Base-by-base conservation (phyloP, 92 coral and sea anemone genomes). In the Phenganax marumi region DNA sequence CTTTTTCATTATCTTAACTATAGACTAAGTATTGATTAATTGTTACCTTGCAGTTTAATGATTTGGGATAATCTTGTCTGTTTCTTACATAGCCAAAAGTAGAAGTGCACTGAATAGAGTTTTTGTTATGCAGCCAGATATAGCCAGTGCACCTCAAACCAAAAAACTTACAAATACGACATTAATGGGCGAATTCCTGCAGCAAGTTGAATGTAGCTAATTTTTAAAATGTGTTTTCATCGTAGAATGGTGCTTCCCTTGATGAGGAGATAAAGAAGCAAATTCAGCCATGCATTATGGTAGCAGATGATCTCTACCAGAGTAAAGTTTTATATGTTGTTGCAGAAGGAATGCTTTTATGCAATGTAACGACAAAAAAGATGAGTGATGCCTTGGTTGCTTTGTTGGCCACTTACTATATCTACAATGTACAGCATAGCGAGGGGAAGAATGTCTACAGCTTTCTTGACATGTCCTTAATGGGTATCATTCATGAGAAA, bases 391-490 rank as follows among this genome's bases (percentile, higher is more conserved):
- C 70, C 9, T 8, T 82, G 50, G 70, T 82, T 69, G 62, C 51
- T 69, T 49, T 70, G n/a, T 19, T 73, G 13, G 68, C 68, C 10
- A 62, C 68, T 2, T 62, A 62, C 11, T 62, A 25, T 50, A 48
- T 81, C 8, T 81, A 66, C 24, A 66, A 82, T 53, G 52, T 82
- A 0, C 47, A 52, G 7, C 75, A 82, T 17, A 12, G 0, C n/a
- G 77, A 10, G 8, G 86, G 81, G 14, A 82, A 52, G 49, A 82
- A 82, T 76, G 73, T 71, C 7, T 76, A 33, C 47, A 48, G 50
- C 43, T 84, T 84, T 54, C 52, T 84, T 7, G 87, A 84, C 43
- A 76, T 76, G 76, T 43, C 77, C 22, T 56, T 84, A 68, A 76
- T 75, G 87, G 87, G 84, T 2, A 49, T 76, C 48, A 50, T 55